Conservation (phyloP, 2,113 vertebrate species). For the Equus przewalskii region DNA sequence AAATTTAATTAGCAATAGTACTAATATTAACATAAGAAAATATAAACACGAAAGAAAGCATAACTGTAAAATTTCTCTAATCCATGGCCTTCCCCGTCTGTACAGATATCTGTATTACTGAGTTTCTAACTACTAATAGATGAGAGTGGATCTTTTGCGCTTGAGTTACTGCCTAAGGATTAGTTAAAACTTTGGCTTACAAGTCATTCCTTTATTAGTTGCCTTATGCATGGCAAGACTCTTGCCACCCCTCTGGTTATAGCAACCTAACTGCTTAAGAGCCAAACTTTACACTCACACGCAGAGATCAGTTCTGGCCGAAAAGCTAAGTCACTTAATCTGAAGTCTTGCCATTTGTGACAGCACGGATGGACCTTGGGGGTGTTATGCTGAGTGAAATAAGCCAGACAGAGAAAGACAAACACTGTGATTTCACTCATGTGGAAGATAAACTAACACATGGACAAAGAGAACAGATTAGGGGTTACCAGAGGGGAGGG, state of each 20-base stretch:
- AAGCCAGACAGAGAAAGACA: no score
- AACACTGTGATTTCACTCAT: no score
- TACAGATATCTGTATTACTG: not conserved
- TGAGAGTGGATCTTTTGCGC: not conserved
- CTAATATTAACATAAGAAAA: not conserved
- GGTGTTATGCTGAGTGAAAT: no score
- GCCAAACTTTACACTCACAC: not conserved
- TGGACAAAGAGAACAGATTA: no score
- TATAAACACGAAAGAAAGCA: not conserved
- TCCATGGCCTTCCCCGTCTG: not conserved
- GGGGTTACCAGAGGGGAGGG: no score
- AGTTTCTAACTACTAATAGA: conserved; percentile 2
- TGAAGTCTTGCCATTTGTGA: not conserved
- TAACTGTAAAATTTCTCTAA: not conserved
- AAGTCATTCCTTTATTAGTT: conserved; percentile 24
- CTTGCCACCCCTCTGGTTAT: not conserved
- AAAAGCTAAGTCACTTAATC: not conserved
- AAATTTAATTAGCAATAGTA: not conserved
- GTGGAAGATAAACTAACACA: no score
- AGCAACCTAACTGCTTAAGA: not conserved
- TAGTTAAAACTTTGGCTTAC: not conserved
- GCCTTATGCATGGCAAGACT: not conserved
- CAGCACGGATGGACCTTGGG: no score
- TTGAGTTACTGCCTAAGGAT: not conserved
- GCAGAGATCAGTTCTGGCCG: not conserved